Percentiles rank a stretch among this genome's conserved stretches.
Evolutionary conservation across 2,797 vertebrate genomes (phyloP).

Genomic region (Semaprochilodus insignis): DNA sequence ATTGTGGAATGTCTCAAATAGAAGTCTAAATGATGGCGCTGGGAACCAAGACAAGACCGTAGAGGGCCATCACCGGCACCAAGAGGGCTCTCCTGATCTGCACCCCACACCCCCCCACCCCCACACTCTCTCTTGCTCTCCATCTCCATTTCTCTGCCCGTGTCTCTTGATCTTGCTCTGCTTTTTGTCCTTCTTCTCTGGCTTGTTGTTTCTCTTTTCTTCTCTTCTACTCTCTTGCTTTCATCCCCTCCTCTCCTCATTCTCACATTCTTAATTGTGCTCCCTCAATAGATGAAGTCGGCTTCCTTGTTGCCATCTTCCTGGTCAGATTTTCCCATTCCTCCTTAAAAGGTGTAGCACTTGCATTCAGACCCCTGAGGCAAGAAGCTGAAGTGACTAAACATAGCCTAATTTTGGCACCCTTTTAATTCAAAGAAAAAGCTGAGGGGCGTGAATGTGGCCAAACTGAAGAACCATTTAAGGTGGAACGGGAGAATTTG

Average conservation of each 20-base stretch:
- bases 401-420: too few species aligned
- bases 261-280: background rate
- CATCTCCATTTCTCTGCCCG: background rate
- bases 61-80: conserved; percentile 47
- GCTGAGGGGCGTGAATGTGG: too few species aligned
- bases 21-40: conserved; percentile 73
- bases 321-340: too few species aligned
- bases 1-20: conserved; percentile 82
- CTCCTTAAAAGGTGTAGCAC: too few species aligned
- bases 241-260: conserved; percentile 17
- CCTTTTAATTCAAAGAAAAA: too few species aligned
- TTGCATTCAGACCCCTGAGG: too few species aligned
- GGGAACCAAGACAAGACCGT: conserved; percentile 54
- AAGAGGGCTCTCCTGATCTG: conserved; percentile 35
- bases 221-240: conserved; percentile 11
- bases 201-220: conserved; percentile 18
- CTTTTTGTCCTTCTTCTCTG: conserved; percentile 28
- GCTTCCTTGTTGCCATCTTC: too few species aligned
- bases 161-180: background rate
- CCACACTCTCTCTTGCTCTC: conserved; percentile 8
- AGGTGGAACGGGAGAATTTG: too few species aligned
- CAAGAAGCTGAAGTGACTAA: too few species aligned
- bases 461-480: too few species aligned
- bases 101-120: background rate
- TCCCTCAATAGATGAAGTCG: too few species aligned